Evolutionary conservation across 2,113 vertebrate species (phyloP).

Genomic region (Carassius auratus): DNA sequence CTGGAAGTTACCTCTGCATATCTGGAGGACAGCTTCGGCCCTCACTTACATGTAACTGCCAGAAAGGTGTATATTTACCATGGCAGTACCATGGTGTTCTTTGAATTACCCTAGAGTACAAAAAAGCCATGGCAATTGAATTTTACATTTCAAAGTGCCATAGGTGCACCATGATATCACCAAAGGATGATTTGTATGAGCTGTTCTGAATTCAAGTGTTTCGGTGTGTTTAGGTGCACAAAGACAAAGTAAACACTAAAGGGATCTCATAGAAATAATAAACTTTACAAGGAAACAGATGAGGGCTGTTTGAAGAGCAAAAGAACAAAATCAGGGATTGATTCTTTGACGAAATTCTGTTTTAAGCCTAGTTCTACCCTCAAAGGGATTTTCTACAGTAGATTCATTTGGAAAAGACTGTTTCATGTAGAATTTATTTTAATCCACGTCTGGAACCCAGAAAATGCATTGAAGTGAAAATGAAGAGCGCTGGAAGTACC

Average conservation of each 20-base stretch:
- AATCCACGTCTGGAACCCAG: conserved; percentile 20
- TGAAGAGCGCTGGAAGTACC: conserved; percentile 22
- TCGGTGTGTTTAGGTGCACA: not conserved
- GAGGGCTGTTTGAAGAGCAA: not conserved
- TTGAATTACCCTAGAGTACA: not conserved
- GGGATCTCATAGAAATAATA: not conserved
- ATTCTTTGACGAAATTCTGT: not conserved
- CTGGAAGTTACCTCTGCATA: not conserved
- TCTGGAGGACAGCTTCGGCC: not conserved
- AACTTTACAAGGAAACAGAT: not conserved
- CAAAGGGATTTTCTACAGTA: conserved; percentile 17
- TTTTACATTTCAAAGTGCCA: not conserved
- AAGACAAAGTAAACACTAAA: not conserved
- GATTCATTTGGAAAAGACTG: conserved; percentile 10
- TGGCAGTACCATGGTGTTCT: not conserved
- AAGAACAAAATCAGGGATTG: conserved; percentile 8
- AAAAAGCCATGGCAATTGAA: not conserved
- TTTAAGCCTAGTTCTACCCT: conserved; percentile 18
- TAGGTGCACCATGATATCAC: not conserved
- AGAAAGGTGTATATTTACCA: not conserved
- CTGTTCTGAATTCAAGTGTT: not conserved
- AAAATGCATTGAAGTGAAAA: conserved; percentile 6
- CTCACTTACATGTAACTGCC: too few species aligned
- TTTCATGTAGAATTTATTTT: conserved; percentile 36
- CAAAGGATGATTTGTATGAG: not conserved